Evolutionary conservation across 2,888 invertebrate genomes (phyloP).

Genomic region (Neoaliturus tenellus): DNA sequence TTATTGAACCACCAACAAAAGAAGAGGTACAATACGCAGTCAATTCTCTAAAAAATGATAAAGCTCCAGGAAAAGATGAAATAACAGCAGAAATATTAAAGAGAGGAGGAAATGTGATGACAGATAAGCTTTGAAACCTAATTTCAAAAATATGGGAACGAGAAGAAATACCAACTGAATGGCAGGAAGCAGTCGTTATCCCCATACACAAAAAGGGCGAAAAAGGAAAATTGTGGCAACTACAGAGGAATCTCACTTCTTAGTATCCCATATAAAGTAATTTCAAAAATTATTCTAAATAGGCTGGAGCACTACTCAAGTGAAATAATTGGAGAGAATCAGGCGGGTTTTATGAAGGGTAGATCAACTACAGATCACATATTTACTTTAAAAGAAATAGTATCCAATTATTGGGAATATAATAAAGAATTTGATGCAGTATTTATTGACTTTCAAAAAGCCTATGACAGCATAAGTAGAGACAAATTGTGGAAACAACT

Average conservation of each 20-base stretch:
- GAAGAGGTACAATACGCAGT: background rate
- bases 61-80: background rate
- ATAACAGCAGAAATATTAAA: slow-evolving; percentile 40
- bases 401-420: background rate
- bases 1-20: background rate
- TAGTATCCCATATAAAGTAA: slow-evolving; percentile 18
- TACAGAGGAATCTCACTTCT: slow-evolving; percentile 44
- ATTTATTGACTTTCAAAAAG: slow-evolving; percentile 24
- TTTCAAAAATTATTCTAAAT: slow-evolving; percentile 32
- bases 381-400: background rate
- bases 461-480: slow-evolving; percentile 51
- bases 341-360: slow-evolving; percentile 42
- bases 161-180: slow-evolving; percentile 31
- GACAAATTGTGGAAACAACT: slow-evolving; percentile 50
- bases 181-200: slow-evolving; percentile 46
- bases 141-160: slow-evolving; percentile 46
- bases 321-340: slow-evolving; percentile 51
- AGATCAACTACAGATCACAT: slow-evolving; percentile 26
- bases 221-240: background rate
- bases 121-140: slow-evolving; percentile 4
- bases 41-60: slow-evolving; percentile 38
- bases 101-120: slow-evolving; percentile 32
- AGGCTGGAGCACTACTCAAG: slow-evolving; percentile 31
- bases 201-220: slow-evolving; percentile 56
- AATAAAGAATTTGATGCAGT: slow-evolving; percentile 47